Evolutionary conservation across 2,888 invertebrate species (phyloP).

Genomic region (Cerceris ruficornis): DNA sequence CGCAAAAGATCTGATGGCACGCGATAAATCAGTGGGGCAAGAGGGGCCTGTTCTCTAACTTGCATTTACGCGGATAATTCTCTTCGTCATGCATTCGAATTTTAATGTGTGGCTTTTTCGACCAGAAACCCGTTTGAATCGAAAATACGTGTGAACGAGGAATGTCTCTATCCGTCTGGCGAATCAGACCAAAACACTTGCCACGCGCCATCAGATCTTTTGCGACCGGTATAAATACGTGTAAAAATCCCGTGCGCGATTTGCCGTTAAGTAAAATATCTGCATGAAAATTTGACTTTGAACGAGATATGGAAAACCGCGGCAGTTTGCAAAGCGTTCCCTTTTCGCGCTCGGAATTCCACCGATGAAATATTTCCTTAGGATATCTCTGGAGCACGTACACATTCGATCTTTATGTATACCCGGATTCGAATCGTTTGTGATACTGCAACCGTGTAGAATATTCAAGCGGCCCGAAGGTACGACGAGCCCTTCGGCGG

Average conservation of each 20-base stretch:
- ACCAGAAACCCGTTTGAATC: no score
- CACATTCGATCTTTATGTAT: slow-evolving; percentile 12
- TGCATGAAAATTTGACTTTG: not conserved
- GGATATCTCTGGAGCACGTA: slow-evolving; percentile 6
- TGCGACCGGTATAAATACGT: no score
- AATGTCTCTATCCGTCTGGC: no score
- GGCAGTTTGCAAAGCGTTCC: slow-evolving; percentile 2
- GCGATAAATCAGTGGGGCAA: no score
- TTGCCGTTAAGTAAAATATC: slow-evolving; percentile 7
- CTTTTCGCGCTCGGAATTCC: not conserved
- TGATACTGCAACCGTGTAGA: slow-evolving; percentile 12
- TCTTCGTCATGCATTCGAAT: no score
- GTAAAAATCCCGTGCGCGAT: not conserved
- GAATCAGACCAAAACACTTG: no score
- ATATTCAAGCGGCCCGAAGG: slow-evolving; percentile 14
- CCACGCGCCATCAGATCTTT: no score
- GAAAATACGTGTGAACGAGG: no score
- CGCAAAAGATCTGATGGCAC: no score
- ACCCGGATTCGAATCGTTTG: slow-evolving; percentile 4
- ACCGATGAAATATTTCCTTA: slow-evolving; percentile 18
- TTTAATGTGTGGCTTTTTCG: no score
- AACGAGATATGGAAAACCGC: not conserved
- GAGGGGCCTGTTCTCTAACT: no score
- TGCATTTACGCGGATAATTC: no score
- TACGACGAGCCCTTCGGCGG: slow-evolving; percentile 6